Conservation (phyloP, 2,797 vertebrate species). For the Betta splendens region DNA sequence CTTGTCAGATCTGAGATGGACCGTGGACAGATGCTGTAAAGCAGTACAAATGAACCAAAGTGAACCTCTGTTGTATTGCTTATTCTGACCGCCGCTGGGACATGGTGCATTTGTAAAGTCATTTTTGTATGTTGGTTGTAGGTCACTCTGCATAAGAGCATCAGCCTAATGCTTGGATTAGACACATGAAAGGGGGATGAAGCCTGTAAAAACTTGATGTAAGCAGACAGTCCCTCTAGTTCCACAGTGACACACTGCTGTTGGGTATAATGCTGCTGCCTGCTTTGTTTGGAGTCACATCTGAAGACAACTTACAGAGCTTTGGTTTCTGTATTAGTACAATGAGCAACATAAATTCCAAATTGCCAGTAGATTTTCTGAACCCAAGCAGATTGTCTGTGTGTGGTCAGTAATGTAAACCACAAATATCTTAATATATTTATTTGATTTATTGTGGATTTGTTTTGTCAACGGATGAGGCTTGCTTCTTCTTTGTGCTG, state of each 20-base stretch:
- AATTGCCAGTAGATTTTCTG: neutral
- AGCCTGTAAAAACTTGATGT: conserved; percentile 38
- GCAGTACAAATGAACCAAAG: conserved; percentile 2
- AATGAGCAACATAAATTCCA: neutral
- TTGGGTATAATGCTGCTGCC: conserved; percentile 1
- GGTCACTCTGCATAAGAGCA: conserved; percentile 25
- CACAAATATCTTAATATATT: neutral
- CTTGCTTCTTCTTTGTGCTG: neutral
- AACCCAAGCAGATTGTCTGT: neutral
- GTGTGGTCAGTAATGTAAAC: neutral
- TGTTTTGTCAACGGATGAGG: neutral
- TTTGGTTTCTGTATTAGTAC: conserved; percentile 10
- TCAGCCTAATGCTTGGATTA: conserved; percentile 23
- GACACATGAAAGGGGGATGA: conserved; percentile 19
- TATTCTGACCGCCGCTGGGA: neutral
- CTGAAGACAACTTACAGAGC: neutral
- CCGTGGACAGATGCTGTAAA: conserved; percentile 13
- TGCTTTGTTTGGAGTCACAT: neutral
- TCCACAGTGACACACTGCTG: conserved; percentile 15
- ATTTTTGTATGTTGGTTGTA: conserved; percentile 5
- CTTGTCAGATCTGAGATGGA: neutral
- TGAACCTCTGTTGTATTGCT: neutral
- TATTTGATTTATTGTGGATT: neutral
- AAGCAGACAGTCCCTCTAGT: conserved; percentile 27
- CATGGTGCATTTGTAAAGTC: neutral